phyloP scores from a whole-genome alignment of 2,113 vertebrate genomes.

The Blennius ocellaris region DNA sequence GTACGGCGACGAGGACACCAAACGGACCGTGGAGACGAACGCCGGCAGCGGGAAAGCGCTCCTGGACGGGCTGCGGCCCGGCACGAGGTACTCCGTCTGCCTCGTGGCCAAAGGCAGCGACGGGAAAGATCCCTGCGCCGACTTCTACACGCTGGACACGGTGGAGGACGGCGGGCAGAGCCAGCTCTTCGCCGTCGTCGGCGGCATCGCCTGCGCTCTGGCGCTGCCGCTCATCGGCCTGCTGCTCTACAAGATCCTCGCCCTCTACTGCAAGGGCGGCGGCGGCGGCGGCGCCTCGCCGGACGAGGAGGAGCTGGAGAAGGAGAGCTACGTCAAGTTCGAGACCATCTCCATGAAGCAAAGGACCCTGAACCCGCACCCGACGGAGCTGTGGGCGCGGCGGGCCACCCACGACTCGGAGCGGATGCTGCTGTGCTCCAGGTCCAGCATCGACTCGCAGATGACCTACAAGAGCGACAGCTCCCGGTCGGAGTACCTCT shows the following conservation, averaged over 20 bases:
- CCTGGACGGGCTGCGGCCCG: slow-evolving; percentile 87
- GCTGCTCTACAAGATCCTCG: slow-evolving; percentile 92
- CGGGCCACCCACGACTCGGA: slow-evolving; percentile 89
- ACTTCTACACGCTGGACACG: slow-evolving; percentile 87
- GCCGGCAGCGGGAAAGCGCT: slow-evolving; percentile 87
- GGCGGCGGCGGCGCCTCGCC: slow-evolving; percentile 60
- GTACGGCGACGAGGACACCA: slow-evolving; percentile 88
- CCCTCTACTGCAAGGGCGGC: slow-evolving; percentile 82
- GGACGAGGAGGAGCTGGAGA: slow-evolving; percentile 89
- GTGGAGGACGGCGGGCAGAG: slow-evolving; percentile 70
- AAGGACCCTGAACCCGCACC: slow-evolving; percentile 75
- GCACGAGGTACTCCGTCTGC: slow-evolving; percentile 90
- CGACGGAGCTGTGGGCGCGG: slow-evolving; percentile 89
- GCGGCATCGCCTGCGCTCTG: slow-evolving; percentile 85
- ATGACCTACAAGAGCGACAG: slow-evolving; percentile 90
- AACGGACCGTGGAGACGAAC: slow-evolving; percentile 85
- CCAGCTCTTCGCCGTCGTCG: slow-evolving; percentile 81
- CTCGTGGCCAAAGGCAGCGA: slow-evolving; percentile 85
- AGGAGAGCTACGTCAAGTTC: slow-evolving; percentile 95
- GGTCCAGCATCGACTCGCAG: slow-evolving; percentile 92
- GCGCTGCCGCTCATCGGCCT: slow-evolving; percentile 87
- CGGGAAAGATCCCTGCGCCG: slow-evolving; percentile 90
- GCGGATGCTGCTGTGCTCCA: slow-evolving; percentile 90
- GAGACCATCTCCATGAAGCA: slow-evolving; percentile 92
- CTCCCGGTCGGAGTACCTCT: slow-evolving; percentile 88